phyloP scores from a whole-genome alignment of 2,113 vertebrate species.

The Callionymus lyra region DNA sequence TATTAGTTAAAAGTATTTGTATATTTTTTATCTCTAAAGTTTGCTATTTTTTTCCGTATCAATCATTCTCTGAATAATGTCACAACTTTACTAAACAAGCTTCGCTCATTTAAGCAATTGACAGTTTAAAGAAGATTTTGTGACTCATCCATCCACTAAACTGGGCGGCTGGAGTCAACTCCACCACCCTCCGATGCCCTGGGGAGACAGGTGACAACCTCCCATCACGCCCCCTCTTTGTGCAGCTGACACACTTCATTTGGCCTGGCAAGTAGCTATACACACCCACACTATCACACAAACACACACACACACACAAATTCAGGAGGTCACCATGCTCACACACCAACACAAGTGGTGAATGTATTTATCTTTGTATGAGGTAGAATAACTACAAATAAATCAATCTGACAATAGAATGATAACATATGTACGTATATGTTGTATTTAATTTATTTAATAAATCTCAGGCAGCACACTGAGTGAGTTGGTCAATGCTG shows the following conservation, averaged over 20 bases:
- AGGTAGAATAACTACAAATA: too few relatives aligned
- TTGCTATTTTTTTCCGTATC: not conserved
- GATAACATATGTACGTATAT: too few relatives aligned
- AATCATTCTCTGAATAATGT: not conserved
- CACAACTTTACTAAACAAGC: not conserved
- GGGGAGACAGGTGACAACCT: slow-evolving; percentile 57
- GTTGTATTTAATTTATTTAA: too few relatives aligned
- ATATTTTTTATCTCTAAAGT: too few relatives aligned
- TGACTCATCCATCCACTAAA: slow-evolving; percentile 1
- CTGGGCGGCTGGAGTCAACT: slow-evolving; percentile 13
- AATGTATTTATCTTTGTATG: too few relatives aligned
- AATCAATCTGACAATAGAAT: too few relatives aligned
- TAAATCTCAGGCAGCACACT: slow-evolving; percentile 39
- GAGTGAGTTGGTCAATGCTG: slow-evolving; percentile 49
- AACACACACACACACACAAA: slow-evolving; percentile 6
- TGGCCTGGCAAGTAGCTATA: slow-evolving; percentile 55
- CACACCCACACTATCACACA: slow-evolving; percentile 35
- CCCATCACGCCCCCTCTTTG: slow-evolving; percentile 37
- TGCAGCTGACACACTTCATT: slow-evolving; percentile 43
- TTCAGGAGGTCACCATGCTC: not conserved
- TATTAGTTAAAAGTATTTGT: too few relatives aligned
- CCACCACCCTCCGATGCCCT: slow-evolving; percentile 33
- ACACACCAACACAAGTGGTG: not conserved
- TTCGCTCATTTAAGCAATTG: not conserved
- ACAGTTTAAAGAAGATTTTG: not conserved